Percentiles rank a stretch among this genome's conserved stretches.
These are phyloP conservation scores for Arenaria interpres DNA, from an alignment of 2,113 vertebrate genomes.

Conservation along the genomic window DNA sequence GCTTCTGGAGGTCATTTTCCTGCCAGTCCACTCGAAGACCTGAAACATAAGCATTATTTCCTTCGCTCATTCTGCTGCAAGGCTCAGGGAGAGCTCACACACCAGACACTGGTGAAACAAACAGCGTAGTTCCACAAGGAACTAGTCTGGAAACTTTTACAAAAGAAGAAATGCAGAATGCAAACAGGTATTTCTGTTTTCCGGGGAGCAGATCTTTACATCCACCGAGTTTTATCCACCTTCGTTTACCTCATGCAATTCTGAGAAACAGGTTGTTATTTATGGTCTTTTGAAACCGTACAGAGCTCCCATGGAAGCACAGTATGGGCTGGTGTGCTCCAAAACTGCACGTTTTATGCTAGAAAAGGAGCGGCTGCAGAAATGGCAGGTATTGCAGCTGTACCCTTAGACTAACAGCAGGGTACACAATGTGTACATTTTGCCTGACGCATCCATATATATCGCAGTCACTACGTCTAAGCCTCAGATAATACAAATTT, in stretches of 20 bases:
- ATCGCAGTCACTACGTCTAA: not conserved
- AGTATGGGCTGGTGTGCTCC: not conserved
- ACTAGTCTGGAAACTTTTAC: not conserved
- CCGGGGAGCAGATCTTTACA: not conserved
- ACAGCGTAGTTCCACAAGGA: not conserved
- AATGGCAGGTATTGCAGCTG: slow-evolving; percentile 5
- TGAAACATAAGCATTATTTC: slow-evolving; percentile 54
- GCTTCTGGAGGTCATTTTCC: slow-evolving; percentile 88
- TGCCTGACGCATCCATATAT: not conserved
- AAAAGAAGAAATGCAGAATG: not conserved
- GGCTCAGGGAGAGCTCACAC: not conserved
- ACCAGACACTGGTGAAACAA: accelerated
- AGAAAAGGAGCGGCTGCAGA: not conserved
- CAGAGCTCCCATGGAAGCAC: slow-evolving; percentile 23
- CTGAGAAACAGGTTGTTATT: slow-evolving; percentile 40
- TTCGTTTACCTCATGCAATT: not conserved
- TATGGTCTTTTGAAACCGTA: slow-evolving; percentile 23
- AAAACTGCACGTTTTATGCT: not conserved
- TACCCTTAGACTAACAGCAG: slow-evolving; percentile 20
- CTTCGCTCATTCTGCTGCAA: not conserved
- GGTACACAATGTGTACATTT: not conserved
- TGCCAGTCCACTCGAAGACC: slow-evolving; percentile 93
- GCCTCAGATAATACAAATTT: not conserved
- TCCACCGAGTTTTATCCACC: not conserved
- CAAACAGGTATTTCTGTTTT: not conserved